Conservation (phyloP, 1,140 invertebrate genomes). For the Sycophila sp. region DNA sequence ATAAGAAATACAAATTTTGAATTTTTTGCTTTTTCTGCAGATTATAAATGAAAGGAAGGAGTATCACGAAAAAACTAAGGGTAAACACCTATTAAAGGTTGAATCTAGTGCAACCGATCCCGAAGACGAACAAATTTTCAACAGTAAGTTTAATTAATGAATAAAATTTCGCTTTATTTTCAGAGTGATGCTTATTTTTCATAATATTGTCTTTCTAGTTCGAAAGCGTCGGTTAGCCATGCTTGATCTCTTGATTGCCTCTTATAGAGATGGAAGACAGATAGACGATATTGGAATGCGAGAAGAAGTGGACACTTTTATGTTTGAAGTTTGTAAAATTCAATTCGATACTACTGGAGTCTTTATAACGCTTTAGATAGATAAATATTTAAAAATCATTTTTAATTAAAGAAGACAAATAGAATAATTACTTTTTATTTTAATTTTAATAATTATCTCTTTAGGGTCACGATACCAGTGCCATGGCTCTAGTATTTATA, state of each 20-base stretch:
- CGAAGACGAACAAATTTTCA: neutral
- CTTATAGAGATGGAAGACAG: conserved; percentile 67
- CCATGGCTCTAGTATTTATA: conserved; percentile 4
- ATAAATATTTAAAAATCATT: too few species aligned
- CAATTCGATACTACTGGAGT: too few species aligned
- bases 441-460: neutral
- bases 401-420: too few species aligned
- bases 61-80: conserved; percentile 43
- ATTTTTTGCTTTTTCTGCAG: too few species aligned
- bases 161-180: too few species aligned
- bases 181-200: too few species aligned
- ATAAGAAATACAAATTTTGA: neutral
- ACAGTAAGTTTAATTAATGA: neutral
- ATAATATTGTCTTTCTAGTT: conserved; percentile 6
- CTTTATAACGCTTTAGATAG: too few species aligned
- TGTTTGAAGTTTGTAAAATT: conserved; percentile 74
- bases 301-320: conserved; percentile 85
- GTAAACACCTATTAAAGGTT: neutral
- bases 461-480: conserved; percentile 31
- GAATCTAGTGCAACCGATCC: neutral
- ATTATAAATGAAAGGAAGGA: conserved; percentile 46
- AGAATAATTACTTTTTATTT: neutral
- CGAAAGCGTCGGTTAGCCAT: conserved; percentile 70
- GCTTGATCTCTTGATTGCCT: conserved; percentile 75
- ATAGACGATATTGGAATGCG: conserved; percentile 42